Evolutionary conservation across 2,113 vertebrate species (phyloP), one percentile per base, ranked within the genome.

Genomic region (Clarias magur): DNA sequence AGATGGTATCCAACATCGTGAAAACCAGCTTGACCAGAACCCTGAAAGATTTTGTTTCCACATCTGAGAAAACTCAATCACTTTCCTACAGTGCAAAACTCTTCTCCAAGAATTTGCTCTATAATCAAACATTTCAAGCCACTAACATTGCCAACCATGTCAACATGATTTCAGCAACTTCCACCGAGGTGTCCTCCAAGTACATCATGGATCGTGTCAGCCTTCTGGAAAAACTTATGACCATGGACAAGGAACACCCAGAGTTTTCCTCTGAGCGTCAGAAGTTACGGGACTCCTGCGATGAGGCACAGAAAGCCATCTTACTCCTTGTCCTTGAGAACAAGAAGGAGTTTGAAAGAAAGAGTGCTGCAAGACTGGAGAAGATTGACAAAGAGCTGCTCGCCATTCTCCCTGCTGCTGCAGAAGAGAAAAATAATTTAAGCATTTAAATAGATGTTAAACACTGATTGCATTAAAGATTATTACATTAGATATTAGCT

Each of bases 81-180:
- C 34, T 38, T 38, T 38, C 34, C 34, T 38, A 38, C 34, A 38
- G 34, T 38, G 34, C 34, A 38, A 38, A 38, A 3, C 34, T 38
- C 34, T 38, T 38, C 15, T 57, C 9, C 56, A 57, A 88, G 72
- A 92, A 92, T 59, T 53, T 89, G 27, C 90, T 93, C 27, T 92
- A 93, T 23, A 84, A 27, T 11, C 89, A 93, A 68, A 88, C 88
- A 2, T 92, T 88, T 76, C 81, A 92, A 17, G 91, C 92, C 57
- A 87, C 72, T 30, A 87, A 88, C 85, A 88, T 91, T 17, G 70
- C 85, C 30, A 86, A 70, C 83, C 85, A 93, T 70, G 90, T 93
- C 7, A 27, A 91, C 79, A 92, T 93, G 92, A 93, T 93, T 62
- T 88, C 92, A 12, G 88, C 60, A 21, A 91, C 91, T 30, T 93